phyloP scores from a whole-genome alignment of 2,888 invertebrate genomes.

The Phoronis australis region DNA sequence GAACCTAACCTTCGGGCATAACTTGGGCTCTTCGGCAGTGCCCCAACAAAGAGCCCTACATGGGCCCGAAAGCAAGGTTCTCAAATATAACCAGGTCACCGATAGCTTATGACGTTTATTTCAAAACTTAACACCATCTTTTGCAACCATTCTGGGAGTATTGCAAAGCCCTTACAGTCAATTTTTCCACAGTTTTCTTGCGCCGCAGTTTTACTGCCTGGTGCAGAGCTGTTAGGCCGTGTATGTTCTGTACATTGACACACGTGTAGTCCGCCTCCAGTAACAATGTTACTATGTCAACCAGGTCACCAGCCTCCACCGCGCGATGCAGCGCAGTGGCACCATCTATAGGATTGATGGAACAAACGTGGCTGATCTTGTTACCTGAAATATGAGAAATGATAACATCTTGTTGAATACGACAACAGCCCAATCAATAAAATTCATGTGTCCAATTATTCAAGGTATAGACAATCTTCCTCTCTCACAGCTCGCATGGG shows the following conservation, averaged over 20 bases:
- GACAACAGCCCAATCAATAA: no score
- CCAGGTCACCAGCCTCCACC: slow-evolving; percentile 34
- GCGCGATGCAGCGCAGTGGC: slow-evolving; percentile 32
- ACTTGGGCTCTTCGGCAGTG: no score
- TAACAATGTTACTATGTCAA: slow-evolving; percentile 20
- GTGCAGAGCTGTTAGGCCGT: slow-evolving; percentile 37
- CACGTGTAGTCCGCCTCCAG: slow-evolving; percentile 27
- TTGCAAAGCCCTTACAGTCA: slow-evolving; percentile 26
- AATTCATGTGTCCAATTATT: no score
- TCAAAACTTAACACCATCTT: no score
- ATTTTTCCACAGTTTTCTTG: slow-evolving; percentile 28
- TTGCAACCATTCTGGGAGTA: no score
- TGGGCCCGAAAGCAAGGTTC: slow-evolving; percentile 15
- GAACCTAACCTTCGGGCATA: no score
- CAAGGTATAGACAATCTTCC: no score
- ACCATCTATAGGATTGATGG: slow-evolving; percentile 36
- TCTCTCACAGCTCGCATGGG: no score
- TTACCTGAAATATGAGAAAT: slow-evolving; percentile 27
- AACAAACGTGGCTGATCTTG: slow-evolving; percentile 40
- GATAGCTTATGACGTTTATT: neutral
- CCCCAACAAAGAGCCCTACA: no score
- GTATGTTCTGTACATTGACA: slow-evolving; percentile 36
- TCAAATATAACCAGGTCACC: no score
- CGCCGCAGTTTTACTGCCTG: slow-evolving; percentile 32
- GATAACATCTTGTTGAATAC: no score